Base-by-base conservation (phyloP, 2,797 vertebrate species). In the Knipowitschia caucasica region DNA sequence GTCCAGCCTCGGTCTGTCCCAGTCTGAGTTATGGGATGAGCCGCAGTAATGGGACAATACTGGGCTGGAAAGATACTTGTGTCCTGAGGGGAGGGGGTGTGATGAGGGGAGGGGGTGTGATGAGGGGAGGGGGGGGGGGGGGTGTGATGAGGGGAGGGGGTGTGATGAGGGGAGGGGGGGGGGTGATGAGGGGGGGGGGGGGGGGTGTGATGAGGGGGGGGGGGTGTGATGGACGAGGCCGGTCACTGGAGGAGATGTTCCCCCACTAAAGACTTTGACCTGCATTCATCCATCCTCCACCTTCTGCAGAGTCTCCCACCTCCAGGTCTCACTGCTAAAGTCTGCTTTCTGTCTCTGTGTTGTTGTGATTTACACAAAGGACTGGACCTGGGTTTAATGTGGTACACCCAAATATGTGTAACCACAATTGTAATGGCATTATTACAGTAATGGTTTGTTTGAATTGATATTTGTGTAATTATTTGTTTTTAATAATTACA, bases 1-100 rank as follows among this genome's bases (percentile, higher is more conserved):
- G 70, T 85, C 69, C 72, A 68, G 79, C 58, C 66, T 62, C 72
- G 31, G 34, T 77, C 62, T 68, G 71, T 71, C 60, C 52, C 40
- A 39, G n/a, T 4, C 51, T 70, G 73, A 78, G 60, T 80, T 77
- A 73, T 73, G 57, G 63, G 62, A 53, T 62, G 27, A 56, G 59
- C 54, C 56, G 64, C 62, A 67, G 62, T 58, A 69, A 75, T 64
- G 46, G 52, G 72, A 72, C 67, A 63, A 50, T 53, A 55, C 24
- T 36, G 69, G 58, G 56, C 68, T 71, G 76, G 71, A 75, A 76
- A 70, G 60, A 21, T 73, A 59, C 40, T n/a, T n/a, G n/a, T 45
- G 56, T 33, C 47, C 59, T 29, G n/a, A 46, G 44, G 39, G 63
- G n/a, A n/a, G 39, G 69, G 62, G 49, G 67, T 43, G 54, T 79